Evolutionary conservation across 2,888 invertebrate genomes (phyloP).

Genomic region (Crocallis elinguaria): DNA sequence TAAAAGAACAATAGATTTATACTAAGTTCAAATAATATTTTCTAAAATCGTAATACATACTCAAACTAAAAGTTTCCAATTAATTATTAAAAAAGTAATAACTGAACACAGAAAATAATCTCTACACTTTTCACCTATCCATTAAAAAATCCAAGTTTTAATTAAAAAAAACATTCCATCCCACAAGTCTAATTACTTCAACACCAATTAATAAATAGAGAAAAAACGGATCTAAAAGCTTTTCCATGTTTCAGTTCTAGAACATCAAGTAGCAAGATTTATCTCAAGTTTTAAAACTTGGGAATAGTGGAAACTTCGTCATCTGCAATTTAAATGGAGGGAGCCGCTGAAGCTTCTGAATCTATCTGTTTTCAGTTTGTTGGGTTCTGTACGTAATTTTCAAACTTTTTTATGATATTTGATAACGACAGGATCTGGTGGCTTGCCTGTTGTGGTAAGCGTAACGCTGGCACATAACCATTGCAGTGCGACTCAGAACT

Average conservation of each 20-base stretch:
- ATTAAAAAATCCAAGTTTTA: neutral
- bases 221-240: slow-evolving; percentile 38
- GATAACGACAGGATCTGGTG: too few species aligned
- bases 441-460: too few species aligned
- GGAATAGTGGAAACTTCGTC: slow-evolving; percentile 37
- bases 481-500: too few species aligned
- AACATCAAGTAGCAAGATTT: slow-evolving; percentile 14
- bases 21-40: neutral
- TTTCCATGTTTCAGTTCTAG: slow-evolving; percentile 36
- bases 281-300: slow-evolving; percentile 39
- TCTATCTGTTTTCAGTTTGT: slow-evolving; percentile 5
- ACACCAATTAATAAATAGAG: slow-evolving; percentile 8
- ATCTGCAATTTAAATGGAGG: slow-evolving; percentile 28
- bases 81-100: too few species aligned
- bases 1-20: too few species aligned
- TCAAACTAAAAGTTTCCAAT: too few species aligned
- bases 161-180: neutral
- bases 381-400: too few species aligned
- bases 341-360: slow-evolving; percentile 2
- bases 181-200: neutral
- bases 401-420: too few species aligned
- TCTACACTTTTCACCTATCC: too few species aligned
- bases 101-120: neutral
- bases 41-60: too few species aligned
- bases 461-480: too few species aligned